These are phyloP conservation scores for Terrapene triunguis DNA, from an alignment of 2,113 vertebrate species.

Conservation along the genomic window DNA sequence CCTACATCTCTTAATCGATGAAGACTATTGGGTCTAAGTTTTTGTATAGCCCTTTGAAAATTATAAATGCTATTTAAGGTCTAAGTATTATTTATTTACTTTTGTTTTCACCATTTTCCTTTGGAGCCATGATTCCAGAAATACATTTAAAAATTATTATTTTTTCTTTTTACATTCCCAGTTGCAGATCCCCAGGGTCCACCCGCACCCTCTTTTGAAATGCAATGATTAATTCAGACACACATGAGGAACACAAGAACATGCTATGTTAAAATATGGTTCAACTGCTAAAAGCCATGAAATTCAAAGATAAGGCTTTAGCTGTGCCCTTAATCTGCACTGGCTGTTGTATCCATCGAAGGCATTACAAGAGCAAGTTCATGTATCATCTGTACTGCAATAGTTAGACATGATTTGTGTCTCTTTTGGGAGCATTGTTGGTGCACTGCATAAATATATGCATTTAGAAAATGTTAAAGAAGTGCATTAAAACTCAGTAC, in stretches of 20 bases:
- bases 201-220: neutral
- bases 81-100: neutral
- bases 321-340: neutral
- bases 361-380: neutral
- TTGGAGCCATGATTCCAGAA: neutral
- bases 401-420: neutral
- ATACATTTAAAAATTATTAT: neutral
- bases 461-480: neutral
- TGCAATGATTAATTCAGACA: neutral
- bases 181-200: neutral
- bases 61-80: neutral
- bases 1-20: neutral
- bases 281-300: neutral
- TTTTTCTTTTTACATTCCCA: neutral
- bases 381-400: neutral
- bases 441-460: fast-evolving
- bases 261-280: neutral
- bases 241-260: neutral
- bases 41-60: neutral
- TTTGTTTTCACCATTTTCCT: neutral
- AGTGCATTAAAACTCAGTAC: neutral
- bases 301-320: neutral
- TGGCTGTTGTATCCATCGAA: neutral
- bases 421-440: fast-evolving
- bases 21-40: neutral